Evolutionary conservation across 2,888 invertebrate genomes (phyloP).

Genomic region (Ceramica pisi): DNA sequence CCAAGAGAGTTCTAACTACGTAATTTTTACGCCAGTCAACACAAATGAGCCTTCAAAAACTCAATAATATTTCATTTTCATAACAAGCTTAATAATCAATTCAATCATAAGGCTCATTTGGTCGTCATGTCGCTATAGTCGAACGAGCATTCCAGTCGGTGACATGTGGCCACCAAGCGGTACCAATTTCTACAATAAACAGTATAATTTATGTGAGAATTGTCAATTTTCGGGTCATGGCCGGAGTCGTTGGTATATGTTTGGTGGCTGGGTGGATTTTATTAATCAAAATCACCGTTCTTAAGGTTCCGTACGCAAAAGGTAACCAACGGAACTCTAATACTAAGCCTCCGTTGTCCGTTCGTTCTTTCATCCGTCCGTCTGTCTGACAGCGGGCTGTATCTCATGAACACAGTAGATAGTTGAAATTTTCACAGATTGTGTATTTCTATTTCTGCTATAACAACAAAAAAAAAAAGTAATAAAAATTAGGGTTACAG

Average conservation of each 20-base stretch:
- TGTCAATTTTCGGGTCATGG: slow-evolving; percentile 15
- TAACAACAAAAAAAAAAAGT: too few relatives aligned
- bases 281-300: not conserved
- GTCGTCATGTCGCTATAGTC: slow-evolving; percentile 7
- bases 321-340: too few relatives aligned
- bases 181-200: slow-evolving; percentile 40
- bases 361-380: too few relatives aligned
- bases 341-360: too few relatives aligned
- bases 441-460: too few relatives aligned
- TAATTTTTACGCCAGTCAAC: not conserved
- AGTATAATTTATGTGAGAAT: slow-evolving; percentile 50
- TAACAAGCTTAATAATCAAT: slow-evolving; percentile 35
- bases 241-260: slow-evolving; percentile 7
- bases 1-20: not conserved
- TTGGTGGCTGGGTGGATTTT: not conserved
- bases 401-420: too few relatives aligned
- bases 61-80: slow-evolving; percentile 2
- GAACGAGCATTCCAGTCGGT: slow-evolving; percentile 9
- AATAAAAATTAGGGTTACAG: too few relatives aligned
- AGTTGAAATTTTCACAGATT: too few relatives aligned
- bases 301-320: too few relatives aligned
- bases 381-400: too few relatives aligned
- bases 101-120: slow-evolving; percentile 15
- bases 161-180: slow-evolving; percentile 42
- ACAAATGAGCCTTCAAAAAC: slow-evolving; percentile 16